Base-by-base conservation (phyloP, 2,888 invertebrate genomes). In the Exocentrus adspersus region DNA sequence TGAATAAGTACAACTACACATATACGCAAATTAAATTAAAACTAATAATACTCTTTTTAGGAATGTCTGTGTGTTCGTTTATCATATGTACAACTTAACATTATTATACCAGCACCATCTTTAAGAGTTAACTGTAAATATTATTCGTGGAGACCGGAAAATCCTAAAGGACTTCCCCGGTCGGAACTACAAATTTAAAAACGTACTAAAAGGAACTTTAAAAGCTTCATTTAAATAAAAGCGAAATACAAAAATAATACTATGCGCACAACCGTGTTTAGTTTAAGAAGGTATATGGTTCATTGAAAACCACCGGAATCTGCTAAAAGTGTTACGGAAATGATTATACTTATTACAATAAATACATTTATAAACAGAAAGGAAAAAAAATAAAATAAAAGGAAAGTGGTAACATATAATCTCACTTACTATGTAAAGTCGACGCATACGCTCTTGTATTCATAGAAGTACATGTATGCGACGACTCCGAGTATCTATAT, bases 41-140 rank as follows among this genome's bases (percentile, higher is more conserved):
- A 77, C 78, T 82, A 83, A 79, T 83, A 83, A 83, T 83, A 83
- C 83, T 83, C 81, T 75, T 70, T 71, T 81, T 14, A 82, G 82
- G 82, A 83, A 83, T 82, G 82, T 82, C 82, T 75, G 77, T 77
- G 70, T 70, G 69, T 58, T 65, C 43, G 60, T 57, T n/a, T 60
- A 69, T 70, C 71, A 70, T 79, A 81, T 81, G 70, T 80, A 82
- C 81, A 82, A 80, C 80, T 78, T 80, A 81, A 77, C 67, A 69
- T 74, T 72, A 76, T 73, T 72, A 73, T 72, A 76, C 81, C 81
- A 81, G 81, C 81, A 81, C 81, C 81, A 79, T 78, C 75, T 70
- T 62, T 72, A 63, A 64, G n/a, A n/a, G 63, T 66, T 67, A 65
- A 67, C 71, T 70, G 69, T 72, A 71, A n/a, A 67, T 61, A 58